A percentile compares a stretch with the other conserved stretches of the same genome.
Evolutionary conservation across 2,888 invertebrate species (phyloP).

Genomic region (Melipona bicolor): DNA sequence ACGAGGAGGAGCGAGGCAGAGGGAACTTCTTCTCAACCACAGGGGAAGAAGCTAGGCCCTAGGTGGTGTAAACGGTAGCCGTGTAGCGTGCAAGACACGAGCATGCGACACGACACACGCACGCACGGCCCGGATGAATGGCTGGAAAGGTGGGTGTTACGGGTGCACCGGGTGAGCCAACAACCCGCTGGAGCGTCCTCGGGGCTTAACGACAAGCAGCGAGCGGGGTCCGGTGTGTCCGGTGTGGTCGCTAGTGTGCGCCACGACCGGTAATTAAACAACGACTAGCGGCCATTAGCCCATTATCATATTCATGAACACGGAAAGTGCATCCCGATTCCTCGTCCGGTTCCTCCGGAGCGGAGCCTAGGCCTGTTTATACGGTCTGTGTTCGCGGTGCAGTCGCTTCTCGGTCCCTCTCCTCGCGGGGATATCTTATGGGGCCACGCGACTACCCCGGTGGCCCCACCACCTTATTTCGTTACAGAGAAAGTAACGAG

Average conservation of each 20-base stretch:
- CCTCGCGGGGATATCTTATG: slow-evolving; percentile 64
- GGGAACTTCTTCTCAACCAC: neutral
- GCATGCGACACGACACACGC: slow-evolving; percentile 75
- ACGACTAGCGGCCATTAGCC: slow-evolving; percentile 83
- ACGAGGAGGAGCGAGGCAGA: neutral
- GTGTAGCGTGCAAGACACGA: slow-evolving; percentile 70
- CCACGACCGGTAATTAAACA: slow-evolving; percentile 82
- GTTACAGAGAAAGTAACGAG: slow-evolving; percentile 21
- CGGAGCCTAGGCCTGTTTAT: slow-evolving; percentile 46
- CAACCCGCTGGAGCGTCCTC: slow-evolving; percentile 30
- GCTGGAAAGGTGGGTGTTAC: slow-evolving; percentile 59
- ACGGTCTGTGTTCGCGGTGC: slow-evolving; percentile 48
- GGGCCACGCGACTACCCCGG: slow-evolving; percentile 79
- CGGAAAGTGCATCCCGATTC: slow-evolving; percentile 83
- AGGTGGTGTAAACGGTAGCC: slow-evolving; percentile 76
- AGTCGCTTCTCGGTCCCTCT: slow-evolving; percentile 26
- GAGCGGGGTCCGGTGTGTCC: slow-evolving; percentile 37
- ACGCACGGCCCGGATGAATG: slow-evolving; percentile 75
- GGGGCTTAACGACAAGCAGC: slow-evolving; percentile 35
- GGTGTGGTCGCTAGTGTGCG: slow-evolving; percentile 71
- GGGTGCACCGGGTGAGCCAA: slow-evolving; percentile 44
- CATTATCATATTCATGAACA: slow-evolving; percentile 84
- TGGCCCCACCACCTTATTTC: slow-evolving; percentile 68
- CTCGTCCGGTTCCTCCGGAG: slow-evolving; percentile 68
- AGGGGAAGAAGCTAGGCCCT: slow-evolving; percentile 46